Conservation (phyloP, 2,888 invertebrate species). For the Oscheius sp. region DNA sequence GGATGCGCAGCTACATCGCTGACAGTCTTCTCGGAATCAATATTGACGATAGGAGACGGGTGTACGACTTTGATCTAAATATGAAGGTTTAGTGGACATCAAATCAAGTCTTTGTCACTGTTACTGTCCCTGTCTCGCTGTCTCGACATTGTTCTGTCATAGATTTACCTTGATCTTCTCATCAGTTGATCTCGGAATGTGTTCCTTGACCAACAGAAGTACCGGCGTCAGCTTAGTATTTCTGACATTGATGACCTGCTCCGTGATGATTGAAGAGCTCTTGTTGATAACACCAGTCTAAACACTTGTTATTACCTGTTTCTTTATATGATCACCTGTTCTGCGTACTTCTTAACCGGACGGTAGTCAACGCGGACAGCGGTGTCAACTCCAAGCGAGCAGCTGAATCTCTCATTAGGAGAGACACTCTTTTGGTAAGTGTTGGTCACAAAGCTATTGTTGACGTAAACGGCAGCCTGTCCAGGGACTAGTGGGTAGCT, state of each 20-base stretch:
- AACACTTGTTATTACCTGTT: not conserved
- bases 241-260: slow-evolving; percentile 61
- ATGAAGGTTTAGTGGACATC: not conserved
- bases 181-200: slow-evolving; percentile 64
- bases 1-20: slow-evolving; percentile 35
- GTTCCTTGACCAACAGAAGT: slow-evolving; percentile 59
- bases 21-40: slow-evolving; percentile 2
- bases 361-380: slow-evolving; percentile 74
- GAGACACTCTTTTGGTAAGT: slow-evolving; percentile 72
- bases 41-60: slow-evolving; percentile 27
- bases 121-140: not conserved
- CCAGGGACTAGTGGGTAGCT: slow-evolving; percentile 61
- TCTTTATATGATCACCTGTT: slow-evolving; percentile 50
- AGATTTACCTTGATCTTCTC: slow-evolving; percentile 64
- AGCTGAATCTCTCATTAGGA: slow-evolving; percentile 74
- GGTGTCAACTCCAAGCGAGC: slow-evolving; percentile 75
- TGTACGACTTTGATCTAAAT: slow-evolving; percentile 40
- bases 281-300: slow-evolving; percentile 57
- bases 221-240: slow-evolving; percentile 55
- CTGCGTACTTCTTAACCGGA: slow-evolving; percentile 74
- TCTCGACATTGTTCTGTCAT: not conserved
- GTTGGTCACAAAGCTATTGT: slow-evolving; percentile 64
- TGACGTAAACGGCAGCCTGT: slow-evolving; percentile 62
- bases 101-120: not conserved
- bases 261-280: slow-evolving; percentile 49